Base-by-base conservation (phyloP, 2,113 vertebrate genomes). In the Chloropsis cyanopogon region DNA sequence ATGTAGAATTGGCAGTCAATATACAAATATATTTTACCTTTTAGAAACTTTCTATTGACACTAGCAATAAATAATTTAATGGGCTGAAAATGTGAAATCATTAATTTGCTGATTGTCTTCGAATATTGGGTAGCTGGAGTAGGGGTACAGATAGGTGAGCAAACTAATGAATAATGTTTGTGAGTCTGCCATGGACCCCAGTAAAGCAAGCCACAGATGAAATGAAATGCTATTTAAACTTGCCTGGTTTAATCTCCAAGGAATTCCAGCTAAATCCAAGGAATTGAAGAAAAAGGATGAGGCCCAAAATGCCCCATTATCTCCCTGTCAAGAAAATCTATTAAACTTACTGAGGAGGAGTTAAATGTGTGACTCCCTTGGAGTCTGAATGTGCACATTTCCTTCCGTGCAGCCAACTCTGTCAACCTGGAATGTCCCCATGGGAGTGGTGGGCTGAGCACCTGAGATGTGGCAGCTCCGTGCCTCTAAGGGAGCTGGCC, bases 1-100 rank as follows among this genome's bases (percentile, higher is more conserved):
- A 97, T 95, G 98, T 97, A 96, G 95, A 97, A 96, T 92, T 97
- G 97, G 94, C 82, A 93, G 96, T 97, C 97, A 97, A 97, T 98
- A 98, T 97, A 96, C 93, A 97, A 86, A 98, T 95, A 96, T 95
- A 92, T 97, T 97, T 98, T 98, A 98, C 98, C 98, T 98, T 98
- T 98, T 94, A 94, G 97, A 97, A 97, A 97, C 95, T 97, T 98
- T 97, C 86, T 96, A 97, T 98, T 97, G 97, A 97, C 97, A 97
- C 96, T 92, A 89, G 94, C 93, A 96, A 97, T 98, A 98, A 97
- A 97, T 96, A 97, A 96, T 97, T 97, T 97, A 98, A 97, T 90
- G 94, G 91, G 57, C 95, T 97, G 96, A 94, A 95, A 97, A 96
- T 96, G 96, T 92, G 96, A 97, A 97, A 96, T 96, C 87, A 50